Percentiles rank a stretch among this genome's conserved stretches.
Evolutionary conservation across 2,888 invertebrate species (phyloP).

Genomic region (Yponomeuta sedellus): DNA sequence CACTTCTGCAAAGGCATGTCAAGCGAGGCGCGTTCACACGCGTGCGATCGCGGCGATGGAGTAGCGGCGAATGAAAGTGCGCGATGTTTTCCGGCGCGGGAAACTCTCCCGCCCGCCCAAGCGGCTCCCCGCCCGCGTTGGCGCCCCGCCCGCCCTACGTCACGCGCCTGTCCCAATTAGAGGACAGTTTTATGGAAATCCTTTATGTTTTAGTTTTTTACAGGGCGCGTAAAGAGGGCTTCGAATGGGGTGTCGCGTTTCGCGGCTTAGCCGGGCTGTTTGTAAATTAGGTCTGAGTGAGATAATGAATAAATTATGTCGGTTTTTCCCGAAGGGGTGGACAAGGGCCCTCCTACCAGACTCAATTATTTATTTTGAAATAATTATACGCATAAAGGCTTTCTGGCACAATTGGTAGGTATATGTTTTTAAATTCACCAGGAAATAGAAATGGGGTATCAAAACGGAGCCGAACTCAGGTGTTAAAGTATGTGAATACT

Average conservation of each 20-base stretch:
- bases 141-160: conserved; percentile 25
- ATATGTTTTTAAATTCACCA: background rate
- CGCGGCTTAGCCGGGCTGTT: background rate
- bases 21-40: conserved; percentile 12
- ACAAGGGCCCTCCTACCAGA: background rate
- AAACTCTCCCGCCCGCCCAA: conserved; percentile 53
- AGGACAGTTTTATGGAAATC: conserved; percentile 30
- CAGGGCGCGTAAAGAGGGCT: conserved; percentile 31
- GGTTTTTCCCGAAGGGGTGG: background rate
- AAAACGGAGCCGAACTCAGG: background rate
- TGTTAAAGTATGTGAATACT: background rate
- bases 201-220: conserved; percentile 30
- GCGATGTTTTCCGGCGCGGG: conserved; percentile 48
- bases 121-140: conserved; percentile 36
- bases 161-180: conserved; percentile 36
- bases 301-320: background rate
- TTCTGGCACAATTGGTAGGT: background rate
- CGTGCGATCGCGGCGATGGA: conserved; percentile 49
- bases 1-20: background rate
- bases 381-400: background rate
- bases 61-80: conserved; percentile 35
- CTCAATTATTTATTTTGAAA: background rate
- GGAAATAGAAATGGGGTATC: background rate
- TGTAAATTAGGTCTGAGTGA: background rate
- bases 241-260: conserved; percentile 18